A percentile compares a stretch with the other conserved stretches of the same genome.
These are phyloP conservation scores for Acanthococcus lagerstroemiae DNA, from an alignment of 2,888 invertebrate genomes.

Conservation along the genomic window DNA sequence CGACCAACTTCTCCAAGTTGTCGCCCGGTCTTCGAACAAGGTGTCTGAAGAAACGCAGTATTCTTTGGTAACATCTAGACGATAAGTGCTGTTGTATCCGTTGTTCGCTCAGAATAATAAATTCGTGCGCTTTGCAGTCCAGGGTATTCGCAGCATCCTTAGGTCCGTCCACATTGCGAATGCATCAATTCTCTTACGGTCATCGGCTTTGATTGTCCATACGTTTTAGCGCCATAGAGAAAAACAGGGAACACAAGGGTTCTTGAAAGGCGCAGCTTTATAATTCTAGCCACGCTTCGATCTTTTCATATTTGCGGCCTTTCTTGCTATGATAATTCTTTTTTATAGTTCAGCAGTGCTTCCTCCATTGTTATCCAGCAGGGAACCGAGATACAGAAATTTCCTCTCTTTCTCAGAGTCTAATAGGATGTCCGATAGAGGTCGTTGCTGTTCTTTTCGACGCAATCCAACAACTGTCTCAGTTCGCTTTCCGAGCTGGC, in stretches of 20 bases:
- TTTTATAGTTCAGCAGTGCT: too few relatives aligned
- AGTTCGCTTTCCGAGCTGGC: too few relatives aligned
- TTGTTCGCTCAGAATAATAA: not conserved
- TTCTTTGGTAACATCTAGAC: not conserved
- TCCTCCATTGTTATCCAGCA: too few relatives aligned
- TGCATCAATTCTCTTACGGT: not conserved
- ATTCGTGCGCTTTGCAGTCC: not conserved
- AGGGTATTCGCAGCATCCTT: not conserved
- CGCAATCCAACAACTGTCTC: too few relatives aligned
- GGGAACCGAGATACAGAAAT: too few relatives aligned
- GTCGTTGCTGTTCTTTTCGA: too few relatives aligned
- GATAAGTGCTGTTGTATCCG: not conserved
- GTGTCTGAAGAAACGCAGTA: not conserved
- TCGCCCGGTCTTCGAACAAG: not conserved
- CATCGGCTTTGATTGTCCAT: not conserved
- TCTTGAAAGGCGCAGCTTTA: too few relatives aligned
- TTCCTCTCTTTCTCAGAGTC: too few relatives aligned
- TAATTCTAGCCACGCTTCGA: too few relatives aligned
- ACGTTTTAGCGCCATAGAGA: not conserved
- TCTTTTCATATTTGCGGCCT: too few relatives aligned
- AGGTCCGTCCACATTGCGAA: not conserved
- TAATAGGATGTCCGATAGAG: too few relatives aligned
- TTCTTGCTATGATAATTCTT: too few relatives aligned
- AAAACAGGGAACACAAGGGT: not conserved
- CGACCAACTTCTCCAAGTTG: not conserved